Percentiles rank a stretch among this genome's conserved stretches.
Conservation (phyloP, 2,113 vertebrate genomes). For the Podilymbus podiceps region DNA sequence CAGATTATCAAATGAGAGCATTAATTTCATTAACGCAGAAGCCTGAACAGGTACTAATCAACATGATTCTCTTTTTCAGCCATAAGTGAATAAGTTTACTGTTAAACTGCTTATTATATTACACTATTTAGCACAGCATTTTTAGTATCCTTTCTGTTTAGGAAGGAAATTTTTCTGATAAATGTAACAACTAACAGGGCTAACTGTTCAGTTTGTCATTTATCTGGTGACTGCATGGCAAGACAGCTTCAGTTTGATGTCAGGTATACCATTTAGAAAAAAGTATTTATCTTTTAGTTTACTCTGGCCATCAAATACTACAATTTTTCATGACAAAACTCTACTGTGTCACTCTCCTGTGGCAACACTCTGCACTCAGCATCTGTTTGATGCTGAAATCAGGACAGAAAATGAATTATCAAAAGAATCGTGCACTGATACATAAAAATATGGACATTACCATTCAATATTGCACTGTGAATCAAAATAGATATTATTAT, state of each 20-base stretch:
- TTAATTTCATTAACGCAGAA: neutral
- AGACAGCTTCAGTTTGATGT: neutral
- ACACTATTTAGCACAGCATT: neutral
- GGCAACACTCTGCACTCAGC: neutral
- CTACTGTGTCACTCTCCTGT: neutral
- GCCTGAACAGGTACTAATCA: neutral
- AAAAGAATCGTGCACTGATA: neutral
- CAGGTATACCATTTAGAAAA: neutral
- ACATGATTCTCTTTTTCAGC: neutral
- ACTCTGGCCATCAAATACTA: neutral
- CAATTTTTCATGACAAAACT: slow-evolving; percentile 5
- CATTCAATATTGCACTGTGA: neutral
- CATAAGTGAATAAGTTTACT: neutral
- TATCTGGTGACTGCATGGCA: neutral
- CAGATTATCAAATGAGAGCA: neutral
- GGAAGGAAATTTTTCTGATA: neutral
- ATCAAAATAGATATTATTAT: neutral
- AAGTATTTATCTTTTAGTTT: neutral
- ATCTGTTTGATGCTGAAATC: slow-evolving; percentile 13
- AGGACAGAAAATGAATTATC: neutral
- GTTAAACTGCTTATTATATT: neutral
- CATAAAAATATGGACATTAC: neutral
- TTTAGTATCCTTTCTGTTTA: neutral
- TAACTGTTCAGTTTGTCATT: neutral
- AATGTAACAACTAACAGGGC: neutral